Base-by-base conservation (phyloP, 1,140 invertebrate genomes). In the Ceratosolen fusciceps region DNA sequence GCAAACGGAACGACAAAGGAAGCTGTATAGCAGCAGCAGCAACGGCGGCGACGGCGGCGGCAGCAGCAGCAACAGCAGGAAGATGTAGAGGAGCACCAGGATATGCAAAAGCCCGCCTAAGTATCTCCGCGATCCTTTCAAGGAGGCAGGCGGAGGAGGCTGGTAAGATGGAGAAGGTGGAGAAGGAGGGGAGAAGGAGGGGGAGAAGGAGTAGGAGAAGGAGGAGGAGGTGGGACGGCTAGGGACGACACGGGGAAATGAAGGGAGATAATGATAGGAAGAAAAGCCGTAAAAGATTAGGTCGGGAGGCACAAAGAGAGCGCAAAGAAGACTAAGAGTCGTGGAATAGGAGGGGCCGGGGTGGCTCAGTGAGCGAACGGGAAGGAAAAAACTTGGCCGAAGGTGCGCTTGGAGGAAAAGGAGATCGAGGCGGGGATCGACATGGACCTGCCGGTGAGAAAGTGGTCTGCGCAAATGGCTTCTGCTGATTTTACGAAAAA, bases 251-350 rank as follows among this genome's bases (percentile, higher is more conserved):
- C 24, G 29, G 24, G 56, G 52, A 73, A 73, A 73, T 73, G 49
- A 74, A 74, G 34, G 58, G 34, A 58, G 71, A 74, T 58, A 74
- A 74, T 58, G 71, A 74, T 49, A 39, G 71, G 34, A 60, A 43
- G 56, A 47, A 74, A 62, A 62, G 58, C 39, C 39, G 56, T 74
- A 62, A 62, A 62, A 62, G 73, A 74, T 74, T 62, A 62, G 37
- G 39, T 26, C 19, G 19, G 19, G 16, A 10, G 39, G 39, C n/a
- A n/a, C n/a, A n/a, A n/a, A 16, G 16, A 47, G 21, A 26, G 7
- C 49, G 31, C 34, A 12, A 39, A 21, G 68, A 49, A 29, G 26
- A 60, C n/a, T n/a, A n/a, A n/a, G n/a, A n/a, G n/a, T n/a, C n/a
- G n/a, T n/a, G 5, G 56, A 60, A 29, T 24, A 60, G 5, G 24